Evolutionary conservation across 64 coral and sea anemone species (phyloP).

Genomic region (Dendrophyllia cribrosa): DNA sequence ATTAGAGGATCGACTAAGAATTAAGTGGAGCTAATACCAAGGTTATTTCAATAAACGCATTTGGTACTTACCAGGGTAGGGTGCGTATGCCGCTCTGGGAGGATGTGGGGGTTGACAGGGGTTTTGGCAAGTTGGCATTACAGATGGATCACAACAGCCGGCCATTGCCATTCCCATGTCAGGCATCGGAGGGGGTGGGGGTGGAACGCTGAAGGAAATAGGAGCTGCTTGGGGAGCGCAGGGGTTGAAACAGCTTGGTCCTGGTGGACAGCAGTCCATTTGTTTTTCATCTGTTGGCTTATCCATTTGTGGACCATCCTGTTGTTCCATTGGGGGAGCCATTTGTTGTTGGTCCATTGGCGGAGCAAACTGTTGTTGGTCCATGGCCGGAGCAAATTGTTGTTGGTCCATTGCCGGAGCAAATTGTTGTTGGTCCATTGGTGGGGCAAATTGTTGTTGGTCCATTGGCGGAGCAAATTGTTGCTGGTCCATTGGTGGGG

Average conservation of each 20-base stretch:
- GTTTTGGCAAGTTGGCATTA: slow-evolving; percentile 75
- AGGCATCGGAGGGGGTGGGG: slow-evolving; percentile 46
- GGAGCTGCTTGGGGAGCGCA: slow-evolving; percentile 51
- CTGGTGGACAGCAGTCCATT: slow-evolving; percentile 64
- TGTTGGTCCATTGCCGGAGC: no score
- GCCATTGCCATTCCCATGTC: slow-evolving; percentile 60
- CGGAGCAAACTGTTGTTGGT: not conserved
- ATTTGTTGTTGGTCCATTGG: not conserved
- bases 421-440: not conserved
- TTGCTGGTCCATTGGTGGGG: not conserved
- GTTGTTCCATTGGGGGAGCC: not conserved
- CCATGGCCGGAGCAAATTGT: not conserved
- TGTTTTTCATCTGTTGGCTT: not conserved
- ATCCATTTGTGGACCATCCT: not conserved
- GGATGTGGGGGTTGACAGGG: slow-evolving; percentile 77
- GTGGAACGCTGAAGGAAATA: not conserved
- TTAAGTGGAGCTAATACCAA: no score
- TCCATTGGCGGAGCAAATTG: not conserved
- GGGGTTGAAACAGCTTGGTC: slow-evolving; percentile 66
- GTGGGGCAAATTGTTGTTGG: not conserved
- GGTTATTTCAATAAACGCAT: not conserved
- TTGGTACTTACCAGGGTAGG: slow-evolving; percentile 74
- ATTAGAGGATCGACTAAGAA: no score
- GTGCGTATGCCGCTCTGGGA: slow-evolving; percentile 74
- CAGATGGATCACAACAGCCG: slow-evolving; percentile 74